Conservation (phyloP, 2,113 vertebrate genomes). For the Bubo bubo region DNA sequence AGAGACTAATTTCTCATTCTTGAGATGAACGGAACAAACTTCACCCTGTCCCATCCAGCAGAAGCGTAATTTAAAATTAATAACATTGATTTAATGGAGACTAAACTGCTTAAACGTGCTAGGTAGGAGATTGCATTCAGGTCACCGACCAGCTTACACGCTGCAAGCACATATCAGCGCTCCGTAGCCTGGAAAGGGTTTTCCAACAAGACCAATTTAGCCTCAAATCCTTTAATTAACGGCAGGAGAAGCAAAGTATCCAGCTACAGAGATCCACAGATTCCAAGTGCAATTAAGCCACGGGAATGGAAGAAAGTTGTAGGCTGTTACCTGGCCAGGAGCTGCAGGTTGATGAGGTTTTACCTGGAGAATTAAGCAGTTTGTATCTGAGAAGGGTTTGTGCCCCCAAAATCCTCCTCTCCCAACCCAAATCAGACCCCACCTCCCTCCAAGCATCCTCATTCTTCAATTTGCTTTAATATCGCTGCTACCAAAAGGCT, state of each 20-base stretch:
- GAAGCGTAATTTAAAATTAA: neutral
- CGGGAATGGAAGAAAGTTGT: neutral
- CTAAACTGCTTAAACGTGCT: neutral
- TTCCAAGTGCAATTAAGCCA: neutral
- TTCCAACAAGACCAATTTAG: neutral
- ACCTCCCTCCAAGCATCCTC: neutral
- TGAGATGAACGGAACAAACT: fast-evolving
- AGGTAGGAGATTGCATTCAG: neutral
- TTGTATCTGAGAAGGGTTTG: neutral
- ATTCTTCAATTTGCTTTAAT: neutral
- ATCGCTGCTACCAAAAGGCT: too few species aligned
- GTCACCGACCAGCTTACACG: neutral
- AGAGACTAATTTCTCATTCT: neutral
- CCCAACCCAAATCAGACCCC: neutral
- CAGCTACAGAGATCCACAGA: neutral
- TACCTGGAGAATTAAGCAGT: neutral
- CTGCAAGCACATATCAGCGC: fast-evolving
- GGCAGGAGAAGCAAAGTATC: neutral
- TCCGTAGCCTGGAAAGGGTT: neutral
- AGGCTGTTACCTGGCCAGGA: neutral
- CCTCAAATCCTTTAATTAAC: neutral
- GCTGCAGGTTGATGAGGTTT: neutral
- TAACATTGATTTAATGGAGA: neutral
- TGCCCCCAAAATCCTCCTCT: neutral
- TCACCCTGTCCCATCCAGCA: fast-evolving